Percentiles rank a stretch among this genome's conserved stretches.
phyloP scores from a whole-genome alignment of 1,140 invertebrate genomes.

The Vanessa atalanta region DNA sequence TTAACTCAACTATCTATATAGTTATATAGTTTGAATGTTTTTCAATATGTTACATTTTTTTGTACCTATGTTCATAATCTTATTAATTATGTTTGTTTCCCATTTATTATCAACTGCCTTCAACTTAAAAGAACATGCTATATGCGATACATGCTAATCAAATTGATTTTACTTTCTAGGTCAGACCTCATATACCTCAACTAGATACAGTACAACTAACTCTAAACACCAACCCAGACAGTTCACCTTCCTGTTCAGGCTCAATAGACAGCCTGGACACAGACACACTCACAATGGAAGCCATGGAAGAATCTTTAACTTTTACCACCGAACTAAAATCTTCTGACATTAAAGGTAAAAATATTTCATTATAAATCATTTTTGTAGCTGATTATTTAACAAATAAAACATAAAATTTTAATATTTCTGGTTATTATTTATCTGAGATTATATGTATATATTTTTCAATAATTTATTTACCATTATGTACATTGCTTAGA shows the following conservation, averaged over 20 bases:
- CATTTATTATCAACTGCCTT: too few relatives aligned
- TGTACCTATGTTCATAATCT: too few relatives aligned
- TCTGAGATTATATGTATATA: too few relatives aligned
- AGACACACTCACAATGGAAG: constrained; percentile 72
- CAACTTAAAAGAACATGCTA: too few relatives aligned
- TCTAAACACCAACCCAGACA: constrained; percentile 66
- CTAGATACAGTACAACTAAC: constrained; percentile 72
- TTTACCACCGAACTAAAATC: constrained; percentile 72
- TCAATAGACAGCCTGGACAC: constrained; percentile 74
- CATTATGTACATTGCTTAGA: too few relatives aligned
- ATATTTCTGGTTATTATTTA: too few relatives aligned
- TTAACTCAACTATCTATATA: too few relatives aligned
- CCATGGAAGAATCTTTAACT: constrained; percentile 74
- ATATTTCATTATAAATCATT: background rate
- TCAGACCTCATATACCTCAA: constrained; percentile 84
- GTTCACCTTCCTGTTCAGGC: constrained; percentile 70
- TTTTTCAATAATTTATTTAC: too few relatives aligned
- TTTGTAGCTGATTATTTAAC: background rate
- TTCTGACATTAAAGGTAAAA: constrained; percentile 74
- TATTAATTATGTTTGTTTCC: too few relatives aligned
- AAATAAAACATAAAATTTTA: too few relatives aligned
- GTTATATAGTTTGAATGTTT: too few relatives aligned
- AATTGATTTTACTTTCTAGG: constrained; percentile 70
- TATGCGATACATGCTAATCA: background rate
- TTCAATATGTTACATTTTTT: too few relatives aligned